Evolutionary conservation across 2,888 invertebrate species (phyloP).

Genomic region (Pantelozetes paolii): DNA sequence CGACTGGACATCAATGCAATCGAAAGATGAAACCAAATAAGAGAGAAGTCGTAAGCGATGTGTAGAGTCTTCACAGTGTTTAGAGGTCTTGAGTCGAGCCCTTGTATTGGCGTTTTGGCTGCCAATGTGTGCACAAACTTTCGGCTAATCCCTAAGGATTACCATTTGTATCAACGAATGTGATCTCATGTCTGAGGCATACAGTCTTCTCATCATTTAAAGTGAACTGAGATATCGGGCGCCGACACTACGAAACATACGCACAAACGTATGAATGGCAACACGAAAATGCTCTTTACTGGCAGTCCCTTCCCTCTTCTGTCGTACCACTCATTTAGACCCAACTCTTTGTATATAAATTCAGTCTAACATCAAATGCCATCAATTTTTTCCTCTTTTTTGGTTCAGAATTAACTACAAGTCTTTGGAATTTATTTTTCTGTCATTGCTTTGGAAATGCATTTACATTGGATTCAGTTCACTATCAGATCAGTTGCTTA

Average conservation of each 20-base stretch:
- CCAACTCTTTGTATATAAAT: not conserved
- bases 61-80: too few relatives aligned
- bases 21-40: slow-evolving; percentile 10
- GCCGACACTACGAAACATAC: not conserved
- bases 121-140: not conserved
- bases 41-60: too few relatives aligned
- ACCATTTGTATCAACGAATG: slow-evolving; percentile 28
- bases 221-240: slow-evolving; percentile 8
- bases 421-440: not conserved
- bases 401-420: too few relatives aligned
- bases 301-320: not conserved
- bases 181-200: not conserved
- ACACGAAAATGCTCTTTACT: slow-evolving; percentile 26
- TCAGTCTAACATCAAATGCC: too few relatives aligned
- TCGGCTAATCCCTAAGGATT: slow-evolving; percentile 17
- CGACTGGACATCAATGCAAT: slow-evolving; percentile 19
- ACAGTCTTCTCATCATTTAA: slow-evolving; percentile 22
- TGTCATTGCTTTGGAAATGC: too few relatives aligned
- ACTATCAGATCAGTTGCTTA: too few relatives aligned
- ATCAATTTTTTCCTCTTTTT: too few relatives aligned
- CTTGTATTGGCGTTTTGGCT: not conserved
- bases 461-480: too few relatives aligned
- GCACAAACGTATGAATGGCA: not conserved
- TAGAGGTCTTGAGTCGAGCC: too few relatives aligned
- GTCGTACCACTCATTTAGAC: slow-evolving; percentile 1